Percentiles rank a stretch among this genome's conserved stretches.
Evolutionary conservation across 2,797 vertebrate species (phyloP).

Genomic region (Galagoides demidoff): DNA sequence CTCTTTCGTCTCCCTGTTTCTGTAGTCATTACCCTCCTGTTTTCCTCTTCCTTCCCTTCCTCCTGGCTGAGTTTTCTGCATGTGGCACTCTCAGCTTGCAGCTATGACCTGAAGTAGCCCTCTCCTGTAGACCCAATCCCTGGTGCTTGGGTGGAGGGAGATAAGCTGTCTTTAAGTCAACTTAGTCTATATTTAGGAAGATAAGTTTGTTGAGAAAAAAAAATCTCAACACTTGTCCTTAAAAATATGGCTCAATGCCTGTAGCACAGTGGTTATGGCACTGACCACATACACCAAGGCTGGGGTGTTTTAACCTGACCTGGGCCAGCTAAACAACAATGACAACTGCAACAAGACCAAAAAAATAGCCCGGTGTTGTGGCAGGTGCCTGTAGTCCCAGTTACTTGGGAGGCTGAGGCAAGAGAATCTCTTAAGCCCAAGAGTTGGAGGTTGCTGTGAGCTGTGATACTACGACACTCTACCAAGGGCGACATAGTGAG

Average conservation of each 20-base stretch:
- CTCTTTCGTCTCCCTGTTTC: background rate
- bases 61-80: background rate
- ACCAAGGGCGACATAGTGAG: too few relatives aligned
- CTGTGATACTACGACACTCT: too few relatives aligned
- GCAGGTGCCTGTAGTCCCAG: too few relatives aligned
- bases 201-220: background rate
- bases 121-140: background rate
- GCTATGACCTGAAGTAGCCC: background rate
- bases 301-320: too few relatives aligned
- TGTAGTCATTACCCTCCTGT: background rate
- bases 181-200: background rate
- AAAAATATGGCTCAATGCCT: background rate
- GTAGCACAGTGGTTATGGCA: too few relatives aligned
- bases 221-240: background rate
- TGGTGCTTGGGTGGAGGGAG: background rate
- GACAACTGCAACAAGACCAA: too few relatives aligned
- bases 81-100: background rate
- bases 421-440: too few relatives aligned
- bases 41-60: background rate
- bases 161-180: background rate
- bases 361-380: too few relatives aligned
- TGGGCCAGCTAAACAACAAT: too few relatives aligned
- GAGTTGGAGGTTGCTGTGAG: too few relatives aligned
- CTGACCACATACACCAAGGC: too few relatives aligned
- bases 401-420: too few relatives aligned